Conservation (phyloP, 2,113 vertebrate species). For the Riparia riparia region DNA sequence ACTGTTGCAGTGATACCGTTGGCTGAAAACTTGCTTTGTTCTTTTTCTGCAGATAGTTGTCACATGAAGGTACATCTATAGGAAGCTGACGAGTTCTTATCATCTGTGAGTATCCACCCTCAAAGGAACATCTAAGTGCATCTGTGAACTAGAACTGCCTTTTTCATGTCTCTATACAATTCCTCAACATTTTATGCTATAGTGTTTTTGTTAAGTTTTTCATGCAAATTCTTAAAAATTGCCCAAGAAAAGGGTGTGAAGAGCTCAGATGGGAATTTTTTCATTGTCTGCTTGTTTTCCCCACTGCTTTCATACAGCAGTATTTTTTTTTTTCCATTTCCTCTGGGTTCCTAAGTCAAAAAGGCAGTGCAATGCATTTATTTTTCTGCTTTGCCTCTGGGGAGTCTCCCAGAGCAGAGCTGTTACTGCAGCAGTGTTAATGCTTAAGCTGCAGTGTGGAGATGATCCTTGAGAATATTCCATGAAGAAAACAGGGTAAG, state of each 20-base stretch:
- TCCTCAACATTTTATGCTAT: background rate
- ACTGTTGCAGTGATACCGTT: background rate
- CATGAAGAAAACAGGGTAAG: background rate
- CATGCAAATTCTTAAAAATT: background rate
- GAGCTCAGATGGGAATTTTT: background rate
- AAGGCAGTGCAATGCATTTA: background rate
- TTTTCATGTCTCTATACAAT: background rate
- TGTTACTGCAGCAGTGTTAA: background rate
- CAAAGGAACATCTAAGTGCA: background rate
- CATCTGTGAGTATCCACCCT: constrained; percentile 45
- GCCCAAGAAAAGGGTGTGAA: background rate
- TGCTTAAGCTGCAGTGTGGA: background rate
- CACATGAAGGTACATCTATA: background rate
- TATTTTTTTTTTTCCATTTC: background rate
- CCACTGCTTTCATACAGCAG: background rate
- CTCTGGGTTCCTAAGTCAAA: background rate
- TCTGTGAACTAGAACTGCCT: background rate
- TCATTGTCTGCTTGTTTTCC: background rate
- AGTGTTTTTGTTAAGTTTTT: background rate
- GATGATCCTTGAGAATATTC: background rate
- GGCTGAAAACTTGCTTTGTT: background rate
- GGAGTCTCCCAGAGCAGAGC: background rate
- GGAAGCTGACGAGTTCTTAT: background rate
- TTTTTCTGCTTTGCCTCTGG: constrained; percentile 6
- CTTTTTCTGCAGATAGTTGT: constrained; percentile 5